Base-by-base conservation (phyloP, 2,113 vertebrate species). In the Periophthalmodon schlosseri region DNA sequence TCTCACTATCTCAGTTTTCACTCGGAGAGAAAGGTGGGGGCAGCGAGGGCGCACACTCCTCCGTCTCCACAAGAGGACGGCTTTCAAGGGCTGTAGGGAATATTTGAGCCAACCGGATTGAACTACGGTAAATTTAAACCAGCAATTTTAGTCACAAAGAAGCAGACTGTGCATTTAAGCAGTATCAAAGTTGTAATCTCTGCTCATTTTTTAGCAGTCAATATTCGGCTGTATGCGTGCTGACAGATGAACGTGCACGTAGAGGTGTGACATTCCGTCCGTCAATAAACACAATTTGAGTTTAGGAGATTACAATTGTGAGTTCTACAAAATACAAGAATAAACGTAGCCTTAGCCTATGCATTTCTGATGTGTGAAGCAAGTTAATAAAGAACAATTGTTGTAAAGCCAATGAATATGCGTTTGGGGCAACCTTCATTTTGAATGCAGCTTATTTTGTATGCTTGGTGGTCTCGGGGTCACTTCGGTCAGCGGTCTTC, bases 1-100 rank as follows among this genome's bases (percentile, higher is more conserved):
- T 79, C 70, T 77, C 73, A 74, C 83, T 85, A 44, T 44, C 88
- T 89, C 91, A 87, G 70, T 81, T 92, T 93, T 91, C 90, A 88
- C 65, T 72, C 61, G 68, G 81, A 80, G 79, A 21, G 52, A 68
- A 56, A 63, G 73, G 75, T 68, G 83, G 81, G 72, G 80, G 63
- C 54, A 1, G 81, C 44, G 72, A 79, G 78, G 74, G 57, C 34
- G 24, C 74, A 5, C 75, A 8, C 75, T 18, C 69, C 76, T 79
- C 72, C 20, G 39, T 71, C 78, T 72, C 9, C 52, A 54, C 47
- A 3, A 72, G 68, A 9, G 75, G 65, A 86, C 0, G 49, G 83
- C 82, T 21, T 90, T 88, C 36, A 88, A 0, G 76, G 6, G 2
- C 76, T 5, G 77, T 83, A 44, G 70, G 75, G 79, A 72, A 83